phyloP scores from a whole-genome alignment of 1,140 invertebrate species.

The Hylaeus anthracinus region DNA sequence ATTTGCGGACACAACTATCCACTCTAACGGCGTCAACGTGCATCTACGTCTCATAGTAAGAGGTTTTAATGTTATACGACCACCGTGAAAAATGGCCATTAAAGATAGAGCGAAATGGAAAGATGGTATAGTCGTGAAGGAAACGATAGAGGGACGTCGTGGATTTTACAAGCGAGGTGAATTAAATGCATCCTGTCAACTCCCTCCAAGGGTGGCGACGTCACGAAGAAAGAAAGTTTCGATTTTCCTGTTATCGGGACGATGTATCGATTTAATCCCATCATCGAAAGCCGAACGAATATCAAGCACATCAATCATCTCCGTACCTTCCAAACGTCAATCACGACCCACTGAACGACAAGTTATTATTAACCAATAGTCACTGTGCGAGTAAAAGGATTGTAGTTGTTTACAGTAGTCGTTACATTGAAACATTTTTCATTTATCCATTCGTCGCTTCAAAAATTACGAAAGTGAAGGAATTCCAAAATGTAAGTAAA shows the following conservation, averaged over 20 bases:
- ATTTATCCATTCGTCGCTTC: too few species aligned
- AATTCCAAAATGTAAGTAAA: too few species aligned
- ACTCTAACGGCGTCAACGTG: background rate
- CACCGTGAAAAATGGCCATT: conserved; percentile 57
- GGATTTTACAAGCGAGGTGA: conserved; percentile 48
- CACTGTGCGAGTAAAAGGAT: too few species aligned
- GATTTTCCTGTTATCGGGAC: conserved; percentile 38
- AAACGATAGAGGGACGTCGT: conserved; percentile 22
- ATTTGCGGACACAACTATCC: background rate
- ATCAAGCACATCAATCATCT: conserved; percentile 19
- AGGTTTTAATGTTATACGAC: conserved; percentile 56
- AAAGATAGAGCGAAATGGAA: conserved; percentile 51
- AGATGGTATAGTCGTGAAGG: background rate
- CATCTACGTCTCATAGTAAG: conserved; percentile 33
- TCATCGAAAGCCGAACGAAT: conserved; percentile 9
- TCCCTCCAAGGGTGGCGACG: conserved; percentile 13
- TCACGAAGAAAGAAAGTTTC: conserved; percentile 18
- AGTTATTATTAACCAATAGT: too few species aligned
- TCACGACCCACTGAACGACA: background rate
- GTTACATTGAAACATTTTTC: too few species aligned
- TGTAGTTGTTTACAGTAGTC: too few species aligned
- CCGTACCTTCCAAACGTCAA: background rate
- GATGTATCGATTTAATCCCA: conserved; percentile 58
- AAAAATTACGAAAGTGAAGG: too few species aligned
- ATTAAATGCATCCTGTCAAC: conserved; percentile 58